A percentile compares a stretch with the other conserved stretches of the same genome.
phyloP scores from a whole-genome alignment of 1,140 invertebrate species.

The Drosophila carrolli region DNA sequence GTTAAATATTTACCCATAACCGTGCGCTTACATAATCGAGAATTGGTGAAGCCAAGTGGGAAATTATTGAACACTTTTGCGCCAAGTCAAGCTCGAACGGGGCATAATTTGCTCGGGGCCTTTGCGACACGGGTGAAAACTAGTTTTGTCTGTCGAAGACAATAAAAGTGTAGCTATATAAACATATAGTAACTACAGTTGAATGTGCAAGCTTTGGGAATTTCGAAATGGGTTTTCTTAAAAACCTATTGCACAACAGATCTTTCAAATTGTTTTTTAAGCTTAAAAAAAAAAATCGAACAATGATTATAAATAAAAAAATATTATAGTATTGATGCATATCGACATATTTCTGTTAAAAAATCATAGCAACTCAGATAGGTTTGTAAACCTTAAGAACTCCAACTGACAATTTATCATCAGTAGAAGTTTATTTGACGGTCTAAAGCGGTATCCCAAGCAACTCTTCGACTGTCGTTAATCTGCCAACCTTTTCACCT shows the following conservation, averaged over 20 bases:
- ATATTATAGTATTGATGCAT: no score
- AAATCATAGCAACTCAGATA: not conserved
- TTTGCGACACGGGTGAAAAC: constrained; percentile 18
- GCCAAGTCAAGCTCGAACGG: constrained; percentile 6
- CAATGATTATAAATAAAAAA: no score
- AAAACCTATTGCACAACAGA: not conserved
- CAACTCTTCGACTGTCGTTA: constrained; percentile 16
- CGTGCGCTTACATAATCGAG: constrained; percentile 31
- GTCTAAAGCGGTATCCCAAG: not conserved
- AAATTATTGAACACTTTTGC: constrained; percentile 29
- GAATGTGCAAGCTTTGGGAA: not conserved
- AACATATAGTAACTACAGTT: not conserved
- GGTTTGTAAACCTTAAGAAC: not conserved
- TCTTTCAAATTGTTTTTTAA: not conserved
- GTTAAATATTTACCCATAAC: constrained; percentile 18
- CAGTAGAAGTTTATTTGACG: constrained; percentile 13
- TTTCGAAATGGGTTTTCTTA: not conserved
- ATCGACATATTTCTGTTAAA: no score
- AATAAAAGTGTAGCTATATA: not conserved
- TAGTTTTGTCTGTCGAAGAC: constrained; percentile 9
- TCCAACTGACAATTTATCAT: constrained; percentile 10
- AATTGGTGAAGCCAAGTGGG: constrained; percentile 17
- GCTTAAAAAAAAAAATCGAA: no score
- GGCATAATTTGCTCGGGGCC: constrained; percentile 37
- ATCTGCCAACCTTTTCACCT: constrained; percentile 1